Evolutionary conservation across 35 echinoderm and acorn worm genomes (phyloP), one percentile per base, ranked within the genome.

Genomic region (Ophiothrix spiculata): DNA sequence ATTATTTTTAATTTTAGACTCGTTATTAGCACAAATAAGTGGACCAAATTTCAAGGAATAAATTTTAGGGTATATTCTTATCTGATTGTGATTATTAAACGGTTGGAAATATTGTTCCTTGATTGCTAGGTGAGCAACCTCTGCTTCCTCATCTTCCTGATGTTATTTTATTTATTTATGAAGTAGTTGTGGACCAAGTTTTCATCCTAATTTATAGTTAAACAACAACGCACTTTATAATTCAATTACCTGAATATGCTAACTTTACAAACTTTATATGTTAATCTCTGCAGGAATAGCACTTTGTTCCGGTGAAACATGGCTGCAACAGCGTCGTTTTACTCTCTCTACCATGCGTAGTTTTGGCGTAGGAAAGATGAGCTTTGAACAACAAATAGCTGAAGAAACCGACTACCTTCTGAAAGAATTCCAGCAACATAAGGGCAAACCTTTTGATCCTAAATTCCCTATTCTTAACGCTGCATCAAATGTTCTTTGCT

Each of bases 401-500:
- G 37, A 10, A 21, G 84, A 86, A 75, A 64, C 84, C 40, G 69
- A 86, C 15, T 34, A 75, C 11, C 69, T 86, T 32, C 37, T 86
- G 84, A 75, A 86, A 36, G 84, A 86, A 39, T 74, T 86, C 54
- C 17, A 35, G 4, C 15, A 25, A 3, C 38, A 74, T 31, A 39
- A 76, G 0, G 84, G 84, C 54, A 86, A 86, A 37, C 21, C 84
- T 39, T 86, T 86, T 75, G 39, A 86, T 39, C 84, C 84, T 0
- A 86, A 86, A 33, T 37, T 38, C 0, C 38, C 41, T 21, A 16
- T 86, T n/a, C 19, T 64, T 23, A 86, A 86, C 33, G 80, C 88
- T 0, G 56, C 82, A 0, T 84, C 88, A 12, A 90, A 90, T 36
- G 74, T 90, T 36, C 75, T 90, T 25, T 90, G 88, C 76, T 38